Conservation (phyloP, 1,140 invertebrate species). For the Caerostris extrusa region DNA sequence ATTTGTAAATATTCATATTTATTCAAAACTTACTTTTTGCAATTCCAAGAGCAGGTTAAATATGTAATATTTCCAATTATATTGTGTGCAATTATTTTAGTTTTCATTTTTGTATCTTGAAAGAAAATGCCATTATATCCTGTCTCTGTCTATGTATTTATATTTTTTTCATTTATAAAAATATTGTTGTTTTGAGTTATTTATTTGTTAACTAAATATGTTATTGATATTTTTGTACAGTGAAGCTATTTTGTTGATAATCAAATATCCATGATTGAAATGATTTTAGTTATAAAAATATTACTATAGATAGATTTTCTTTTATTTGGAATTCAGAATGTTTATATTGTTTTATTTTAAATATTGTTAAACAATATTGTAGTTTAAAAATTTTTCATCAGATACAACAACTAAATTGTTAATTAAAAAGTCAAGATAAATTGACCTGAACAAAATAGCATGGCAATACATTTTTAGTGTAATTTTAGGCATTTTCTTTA, state of each 20-base stretch:
- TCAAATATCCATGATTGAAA: not conserved
- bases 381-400: not conserved
- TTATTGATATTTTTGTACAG: not conserved
- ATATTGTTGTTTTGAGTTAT: no score
- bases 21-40: not conserved
- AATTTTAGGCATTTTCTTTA: no score
- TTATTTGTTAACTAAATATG: no score
- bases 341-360: not conserved
- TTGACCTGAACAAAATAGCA: not conserved
- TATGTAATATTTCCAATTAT: constrained; percentile 52
- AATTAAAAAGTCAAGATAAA: not conserved
- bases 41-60: constrained; percentile 72
- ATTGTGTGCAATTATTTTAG: no score
- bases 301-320: no score
- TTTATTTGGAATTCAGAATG: no score
- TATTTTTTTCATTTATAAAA: no score
- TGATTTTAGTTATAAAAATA: not conserved
- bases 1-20: not conserved
- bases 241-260: not conserved
- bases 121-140: no score
- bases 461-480: no score
- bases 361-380: not conserved
- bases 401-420: not conserved
- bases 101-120: no score
- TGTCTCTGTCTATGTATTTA: no score